A percentile compares a stretch with the other conserved stretches of the same genome.
These are phyloP conservation scores for Gryllus bimaculatus DNA, from an alignment of 1,140 invertebrate genomes.

Conservation along the genomic window DNA sequence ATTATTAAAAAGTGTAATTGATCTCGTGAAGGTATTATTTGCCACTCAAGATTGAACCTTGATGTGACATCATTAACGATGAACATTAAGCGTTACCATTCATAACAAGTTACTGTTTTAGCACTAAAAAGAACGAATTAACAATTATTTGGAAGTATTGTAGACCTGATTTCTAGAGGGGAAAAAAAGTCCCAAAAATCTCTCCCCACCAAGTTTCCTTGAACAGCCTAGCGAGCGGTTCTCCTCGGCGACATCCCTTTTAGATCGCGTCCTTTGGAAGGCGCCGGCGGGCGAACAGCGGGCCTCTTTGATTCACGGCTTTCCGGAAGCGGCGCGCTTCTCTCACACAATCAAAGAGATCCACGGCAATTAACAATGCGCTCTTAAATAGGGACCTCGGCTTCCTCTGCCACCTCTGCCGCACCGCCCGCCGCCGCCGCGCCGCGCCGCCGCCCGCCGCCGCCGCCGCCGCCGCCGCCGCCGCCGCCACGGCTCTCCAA, in stretches of 20 bases:
- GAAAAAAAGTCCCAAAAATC: not conserved
- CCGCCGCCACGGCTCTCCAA: too few species aligned
- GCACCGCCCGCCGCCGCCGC: too few species aligned
- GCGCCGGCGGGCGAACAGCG: too few species aligned
- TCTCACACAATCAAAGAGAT: not conserved
- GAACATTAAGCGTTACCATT: too few species aligned
- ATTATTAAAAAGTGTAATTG: too few species aligned
- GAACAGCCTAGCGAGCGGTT: not conserved
- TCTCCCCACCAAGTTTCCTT: not conserved
- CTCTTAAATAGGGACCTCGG: not conserved
- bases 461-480: too few species aligned
- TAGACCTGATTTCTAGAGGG: not conserved
- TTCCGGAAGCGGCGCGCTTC: not conserved
- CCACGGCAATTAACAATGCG: not conserved
- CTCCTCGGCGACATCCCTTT: not conserved
- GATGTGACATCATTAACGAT: too few species aligned
- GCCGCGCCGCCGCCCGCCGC: too few species aligned
- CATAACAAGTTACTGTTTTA: not conserved
- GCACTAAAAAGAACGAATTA: not conserved
- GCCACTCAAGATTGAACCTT: too few species aligned
- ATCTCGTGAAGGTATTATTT: too few species aligned
- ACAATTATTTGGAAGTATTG: not conserved
- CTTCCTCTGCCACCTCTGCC: not conserved
- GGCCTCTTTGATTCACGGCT: not conserved
- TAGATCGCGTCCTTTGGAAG: not conserved